phyloP scores from a whole-genome alignment of 2,797 vertebrate species.

The Sardinella longiceps region DNA sequence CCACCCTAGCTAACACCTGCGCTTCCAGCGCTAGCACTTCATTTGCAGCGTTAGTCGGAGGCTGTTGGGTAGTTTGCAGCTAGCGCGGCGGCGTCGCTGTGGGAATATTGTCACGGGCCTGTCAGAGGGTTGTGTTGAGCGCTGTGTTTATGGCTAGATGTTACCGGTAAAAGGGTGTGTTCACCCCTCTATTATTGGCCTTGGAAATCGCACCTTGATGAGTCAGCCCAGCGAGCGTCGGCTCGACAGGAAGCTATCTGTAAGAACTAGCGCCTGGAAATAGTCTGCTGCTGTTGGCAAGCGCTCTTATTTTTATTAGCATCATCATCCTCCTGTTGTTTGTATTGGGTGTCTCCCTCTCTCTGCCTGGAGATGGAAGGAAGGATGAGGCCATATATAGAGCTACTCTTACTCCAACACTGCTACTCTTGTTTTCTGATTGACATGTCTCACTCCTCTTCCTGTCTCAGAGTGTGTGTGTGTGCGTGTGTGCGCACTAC shows the following conservation, averaged over 20 bases:
- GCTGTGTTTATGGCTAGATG: background rate
- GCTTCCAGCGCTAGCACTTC: background rate
- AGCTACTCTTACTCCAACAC: background rate
- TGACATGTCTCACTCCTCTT: background rate
- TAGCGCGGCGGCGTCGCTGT: background rate
- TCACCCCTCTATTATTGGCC: background rate
- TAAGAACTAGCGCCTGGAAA: background rate
- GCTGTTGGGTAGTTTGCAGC: background rate
- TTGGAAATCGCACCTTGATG: constrained; percentile 13
- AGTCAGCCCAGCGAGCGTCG: background rate
- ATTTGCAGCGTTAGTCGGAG: background rate
- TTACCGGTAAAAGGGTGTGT: background rate
- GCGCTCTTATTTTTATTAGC: background rate
- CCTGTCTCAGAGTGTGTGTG: background rate
- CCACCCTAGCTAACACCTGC: background rate
- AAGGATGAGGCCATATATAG: background rate
- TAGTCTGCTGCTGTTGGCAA: background rate
- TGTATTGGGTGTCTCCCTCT: background rate
- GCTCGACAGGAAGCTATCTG: background rate
- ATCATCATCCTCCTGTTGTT: background rate
- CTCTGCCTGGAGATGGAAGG: background rate
- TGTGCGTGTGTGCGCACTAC: background rate
- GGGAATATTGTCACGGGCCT: background rate
- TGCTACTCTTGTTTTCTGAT: background rate
- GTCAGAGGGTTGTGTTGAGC: background rate